Base-by-base conservation (phyloP, 2,888 invertebrate species). In the Cylloceria caligata region DNA sequence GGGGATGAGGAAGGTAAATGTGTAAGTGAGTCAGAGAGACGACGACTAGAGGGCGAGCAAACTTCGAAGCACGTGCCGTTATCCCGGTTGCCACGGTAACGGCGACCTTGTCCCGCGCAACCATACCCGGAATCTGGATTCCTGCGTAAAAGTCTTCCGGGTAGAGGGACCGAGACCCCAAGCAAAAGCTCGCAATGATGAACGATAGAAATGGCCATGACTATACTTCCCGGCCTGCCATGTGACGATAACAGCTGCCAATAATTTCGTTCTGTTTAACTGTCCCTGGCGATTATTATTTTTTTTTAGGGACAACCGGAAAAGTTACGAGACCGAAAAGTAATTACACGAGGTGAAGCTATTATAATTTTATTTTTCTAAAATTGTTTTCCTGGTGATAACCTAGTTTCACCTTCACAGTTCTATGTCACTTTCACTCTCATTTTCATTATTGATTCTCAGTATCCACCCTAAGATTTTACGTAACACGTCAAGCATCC, bases 101-200 rank as follows among this genome's bases (percentile, higher is more conserved):
- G 88, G 83, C 89, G 91, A 90, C 91, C 92, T 92, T 92, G 91
- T 90, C 91, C 91, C 91, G 91, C 89, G 89, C 89, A 89, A 89
- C 87, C 88, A 88, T 85, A 86, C 88, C 85, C 87, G 84, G 85
- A 85, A 83, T 85, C 83, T 73, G 72, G 83, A 84, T 83, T 81
- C 82, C 79, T 68, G 80, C 77, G 80, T 62, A 79, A 83, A 83
- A 83, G 83, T 81, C 85, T 85, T 86, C 86, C 83, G 85, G 85
- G 80, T 81, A 30, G 30, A 2, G 45, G 34, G 30, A 19, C 5
- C 11, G 47, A 13, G n/a, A 39, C 11, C 21, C 21, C 11, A 21
- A 9, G 52, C 24, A 24, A 34, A 52, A 21, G 52, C 30, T 69
- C 21, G 13, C 49, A 24, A 30, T 19, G 39, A 42, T 67, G 57